Percentiles rank a stretch among this genome's conserved stretches.
phyloP scores from a whole-genome alignment of 2,113 vertebrate genomes.

The Benitochromis conjunctus region DNA sequence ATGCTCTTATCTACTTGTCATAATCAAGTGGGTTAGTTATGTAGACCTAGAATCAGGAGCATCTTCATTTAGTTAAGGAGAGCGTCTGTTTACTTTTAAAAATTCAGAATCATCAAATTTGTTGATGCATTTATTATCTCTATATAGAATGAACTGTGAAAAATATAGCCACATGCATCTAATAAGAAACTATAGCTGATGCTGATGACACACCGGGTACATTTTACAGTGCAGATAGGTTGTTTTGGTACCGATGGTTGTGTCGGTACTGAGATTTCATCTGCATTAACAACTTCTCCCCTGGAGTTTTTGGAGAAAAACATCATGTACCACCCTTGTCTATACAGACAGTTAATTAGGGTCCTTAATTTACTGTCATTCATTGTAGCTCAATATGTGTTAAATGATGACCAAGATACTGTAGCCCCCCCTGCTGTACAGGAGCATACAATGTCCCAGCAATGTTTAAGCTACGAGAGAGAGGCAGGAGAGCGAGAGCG shows the following conservation, averaged over 20 bases:
- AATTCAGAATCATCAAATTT: neutral
- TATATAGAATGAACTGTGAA: neutral
- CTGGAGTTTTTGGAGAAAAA: neutral
- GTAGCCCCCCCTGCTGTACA: constrained; percentile 60
- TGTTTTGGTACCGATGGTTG: neutral
- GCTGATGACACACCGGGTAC: neutral
- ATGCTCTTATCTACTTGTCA: neutral
- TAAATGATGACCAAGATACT: constrained; percentile 33
- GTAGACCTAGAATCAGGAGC: neutral
- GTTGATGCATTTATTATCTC: neutral
- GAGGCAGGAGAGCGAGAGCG: neutral
- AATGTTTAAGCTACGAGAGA: neutral
- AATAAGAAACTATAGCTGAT: neutral
- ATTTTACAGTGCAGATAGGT: neutral
- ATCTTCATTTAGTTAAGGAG: neutral
- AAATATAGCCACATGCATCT: neutral
- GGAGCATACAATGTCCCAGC: constrained; percentile 12
- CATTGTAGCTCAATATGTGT: neutral
- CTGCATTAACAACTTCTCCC: neutral
- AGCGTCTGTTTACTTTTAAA: neutral
- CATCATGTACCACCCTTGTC: neutral
- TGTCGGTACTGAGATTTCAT: neutral
- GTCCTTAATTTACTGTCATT: neutral
- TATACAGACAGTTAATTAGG: neutral
- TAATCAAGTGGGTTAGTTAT: neutral